Base-by-base conservation (phyloP, 2,888 invertebrate species). In the Pristionchus maxplancki region DNA sequence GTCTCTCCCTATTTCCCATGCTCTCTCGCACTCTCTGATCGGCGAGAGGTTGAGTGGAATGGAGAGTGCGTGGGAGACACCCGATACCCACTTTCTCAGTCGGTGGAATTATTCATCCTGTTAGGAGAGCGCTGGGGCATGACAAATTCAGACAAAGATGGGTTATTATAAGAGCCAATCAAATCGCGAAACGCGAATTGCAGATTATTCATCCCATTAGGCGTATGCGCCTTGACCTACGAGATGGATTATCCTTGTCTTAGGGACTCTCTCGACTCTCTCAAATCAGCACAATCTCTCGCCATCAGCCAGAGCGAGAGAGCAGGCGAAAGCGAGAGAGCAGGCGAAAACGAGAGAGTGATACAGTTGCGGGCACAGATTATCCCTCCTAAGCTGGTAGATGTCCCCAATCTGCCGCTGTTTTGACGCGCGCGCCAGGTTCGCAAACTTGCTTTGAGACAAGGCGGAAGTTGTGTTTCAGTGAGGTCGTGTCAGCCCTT, bases 371-470 rank as follows among this genome's bases (percentile, higher is more conserved):
- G 62, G 28, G 67, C 17, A 20, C 3, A 34, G 67, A 34, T 34
- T 67, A 31, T 67, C 67, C n/a, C 28, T 15, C 28, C 64, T 67
- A 34, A 67, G 31, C 67, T 67, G 67, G 34, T 20, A 8, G 1
- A 24, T 74, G 71, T 13, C 71, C 71, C 40, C 71, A 74, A 74
- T 74, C 71, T 74, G 71, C 5, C 64, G 64, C 6, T 64, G 64
- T 31, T 64, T 28, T 64, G 64, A 31, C 64, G 20, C 17, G 64
- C 8, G 50, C 50, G 17, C 15, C 20, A 20, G 15, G 15, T 50
- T 20, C 50, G 50, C 4, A 50, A 50, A 15, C 50, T 50, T 8
- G 20, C 20, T 20, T 50, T 5, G 20, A 20, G 50, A 50, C 50
- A 17, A 50, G 50, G 11, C 15, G 50, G 11, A 17, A 50, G 50